Evolutionary conservation across 2,113 vertebrate genomes (phyloP).

Genomic region (Rhea pennata): DNA sequence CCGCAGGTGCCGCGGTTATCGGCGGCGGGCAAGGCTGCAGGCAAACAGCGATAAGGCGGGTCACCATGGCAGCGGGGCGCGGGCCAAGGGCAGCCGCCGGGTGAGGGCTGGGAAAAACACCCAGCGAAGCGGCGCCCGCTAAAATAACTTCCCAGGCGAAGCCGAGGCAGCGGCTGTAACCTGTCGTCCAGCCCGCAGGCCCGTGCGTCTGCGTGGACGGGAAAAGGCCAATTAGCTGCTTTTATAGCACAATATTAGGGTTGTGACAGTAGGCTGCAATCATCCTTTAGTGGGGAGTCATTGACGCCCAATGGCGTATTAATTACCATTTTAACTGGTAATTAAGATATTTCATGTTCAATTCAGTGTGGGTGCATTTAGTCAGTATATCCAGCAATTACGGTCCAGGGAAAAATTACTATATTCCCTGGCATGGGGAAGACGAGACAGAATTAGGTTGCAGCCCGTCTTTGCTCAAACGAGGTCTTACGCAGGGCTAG

Average conservation of each 20-base stretch:
- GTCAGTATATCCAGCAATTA: background rate
- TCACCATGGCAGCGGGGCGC: no score
- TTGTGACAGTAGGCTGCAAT: background rate
- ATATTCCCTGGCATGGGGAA: background rate
- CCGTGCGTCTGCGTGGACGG: background rate
- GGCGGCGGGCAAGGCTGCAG: no score
- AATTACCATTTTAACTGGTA: background rate
- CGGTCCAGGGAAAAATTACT: background rate
- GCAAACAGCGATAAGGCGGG: no score
- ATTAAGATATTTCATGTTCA: background rate
- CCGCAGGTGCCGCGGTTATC: no score
- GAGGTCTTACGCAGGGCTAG: no score
- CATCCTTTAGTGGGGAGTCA: background rate
- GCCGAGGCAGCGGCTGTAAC: background rate
- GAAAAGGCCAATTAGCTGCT: background rate
- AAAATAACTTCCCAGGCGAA: no score
- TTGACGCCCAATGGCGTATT: background rate
- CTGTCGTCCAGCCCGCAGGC: background rate
- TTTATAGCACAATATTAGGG: background rate
- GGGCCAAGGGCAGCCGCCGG: no score
- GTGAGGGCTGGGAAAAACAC: no score
- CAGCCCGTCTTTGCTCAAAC: no score
- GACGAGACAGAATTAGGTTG: background rate
- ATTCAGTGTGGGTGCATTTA: background rate
- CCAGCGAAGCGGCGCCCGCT: no score